Conservation (phyloP, 2,888 invertebrate genomes). For the Trissolcus brochymenae region DNA sequence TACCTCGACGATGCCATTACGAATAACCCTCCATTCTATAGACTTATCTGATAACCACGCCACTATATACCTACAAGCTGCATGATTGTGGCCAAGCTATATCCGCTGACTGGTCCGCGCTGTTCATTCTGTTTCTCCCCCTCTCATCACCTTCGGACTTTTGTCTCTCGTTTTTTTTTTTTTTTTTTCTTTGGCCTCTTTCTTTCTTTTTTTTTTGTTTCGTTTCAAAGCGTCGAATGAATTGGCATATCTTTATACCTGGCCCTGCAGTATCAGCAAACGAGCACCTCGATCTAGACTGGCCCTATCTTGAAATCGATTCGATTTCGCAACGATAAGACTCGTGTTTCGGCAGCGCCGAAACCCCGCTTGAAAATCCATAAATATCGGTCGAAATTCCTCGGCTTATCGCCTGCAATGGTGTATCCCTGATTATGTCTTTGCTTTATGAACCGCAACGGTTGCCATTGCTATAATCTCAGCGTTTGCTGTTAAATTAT, state of each 20-base stretch:
- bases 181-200: constrained; percentile 7
- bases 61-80: constrained; percentile 63
- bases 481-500: constrained; percentile 58
- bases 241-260: constrained; percentile 67
- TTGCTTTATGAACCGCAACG: constrained; percentile 47
- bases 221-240: constrained; percentile 37
- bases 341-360: constrained; percentile 43
- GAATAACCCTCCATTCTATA: constrained; percentile 71
- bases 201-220: constrained; percentile 30
- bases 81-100: constrained; percentile 60
- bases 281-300: constrained; percentile 64
- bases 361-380: constrained; percentile 47
- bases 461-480: constrained; percentile 33
- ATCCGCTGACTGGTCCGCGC: constrained; percentile 69
- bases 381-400: constrained; percentile 46
- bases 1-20: constrained; percentile 74
- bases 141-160: constrained; percentile 25
- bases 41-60: constrained; percentile 72
- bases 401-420: constrained; percentile 41
- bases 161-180: constrained; percentile 21
- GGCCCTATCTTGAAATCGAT: constrained; percentile 63
- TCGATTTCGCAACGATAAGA: constrained; percentile 56
- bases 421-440: constrained; percentile 50
- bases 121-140: constrained; percentile 37
- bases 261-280: constrained; percentile 63